Conservation (phyloP, 2,888 invertebrate genomes). For the Palloptera scutellata region DNA sequence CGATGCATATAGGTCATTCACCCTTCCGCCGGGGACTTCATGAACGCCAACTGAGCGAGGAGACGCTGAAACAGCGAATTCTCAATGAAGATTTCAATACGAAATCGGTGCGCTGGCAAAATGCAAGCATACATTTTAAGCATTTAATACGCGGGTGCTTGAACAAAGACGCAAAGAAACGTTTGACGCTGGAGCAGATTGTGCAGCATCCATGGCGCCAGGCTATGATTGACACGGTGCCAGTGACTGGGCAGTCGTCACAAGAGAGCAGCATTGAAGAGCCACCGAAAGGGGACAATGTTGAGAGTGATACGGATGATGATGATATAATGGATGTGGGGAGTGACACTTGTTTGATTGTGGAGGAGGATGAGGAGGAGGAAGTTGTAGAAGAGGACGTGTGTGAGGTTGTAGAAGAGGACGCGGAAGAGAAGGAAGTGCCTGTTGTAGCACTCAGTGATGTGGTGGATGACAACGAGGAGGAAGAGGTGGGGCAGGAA, state of each 20-base stretch:
- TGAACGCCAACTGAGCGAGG: constrained; percentile 42
- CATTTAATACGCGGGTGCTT: constrained; percentile 52
- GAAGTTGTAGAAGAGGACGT: constrained; percentile 1
- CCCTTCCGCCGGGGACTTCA: constrained; percentile 71
- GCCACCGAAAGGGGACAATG: background rate
- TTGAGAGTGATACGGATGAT: background rate
- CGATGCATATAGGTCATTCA: constrained; percentile 81
- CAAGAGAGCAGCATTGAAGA: constrained; percentile 14
- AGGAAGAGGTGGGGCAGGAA: background rate
- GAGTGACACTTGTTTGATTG: constrained; percentile 3
- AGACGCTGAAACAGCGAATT: constrained; percentile 51
- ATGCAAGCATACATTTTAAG: constrained; percentile 46
- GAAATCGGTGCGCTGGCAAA: constrained; percentile 50
- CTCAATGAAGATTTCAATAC: constrained; percentile 52
- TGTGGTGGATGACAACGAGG: background rate
- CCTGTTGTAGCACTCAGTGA: background rate
- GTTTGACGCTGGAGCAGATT: constrained; percentile 52
- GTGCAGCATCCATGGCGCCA: constrained; percentile 65
- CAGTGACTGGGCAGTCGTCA: background rate
- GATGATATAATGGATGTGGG: background rate
- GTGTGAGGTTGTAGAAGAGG: background rate
- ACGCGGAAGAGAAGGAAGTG: constrained; percentile 16
- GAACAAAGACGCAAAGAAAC: constrained; percentile 48
- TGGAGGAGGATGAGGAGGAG: constrained; percentile 14
- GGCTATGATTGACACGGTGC: constrained; percentile 12